Conservation (phyloP, 2,797 vertebrate genomes). For the Alfaro cultratus region DNA sequence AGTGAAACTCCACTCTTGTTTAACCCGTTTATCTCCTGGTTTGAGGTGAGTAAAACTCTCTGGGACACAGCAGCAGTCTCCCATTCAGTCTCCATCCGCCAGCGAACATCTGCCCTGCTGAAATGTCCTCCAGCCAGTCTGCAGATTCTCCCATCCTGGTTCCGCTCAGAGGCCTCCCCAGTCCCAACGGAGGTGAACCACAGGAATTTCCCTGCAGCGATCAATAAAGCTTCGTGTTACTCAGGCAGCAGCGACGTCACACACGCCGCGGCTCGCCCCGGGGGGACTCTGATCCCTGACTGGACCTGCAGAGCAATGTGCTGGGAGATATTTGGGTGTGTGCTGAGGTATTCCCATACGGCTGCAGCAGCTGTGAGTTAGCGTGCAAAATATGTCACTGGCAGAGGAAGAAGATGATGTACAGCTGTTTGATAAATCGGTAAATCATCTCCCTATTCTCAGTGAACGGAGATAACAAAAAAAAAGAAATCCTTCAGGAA, state of each 20-base stretch:
- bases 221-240: constrained; percentile 58
- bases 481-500: constrained; percentile 21
- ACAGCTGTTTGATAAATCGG: constrained; percentile 36
- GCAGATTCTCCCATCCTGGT: constrained; percentile 38
- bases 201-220: constrained; percentile 58
- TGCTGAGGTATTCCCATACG: constrained; percentile 18
- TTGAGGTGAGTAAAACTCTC: constrained; percentile 4
- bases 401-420: constrained; percentile 4
- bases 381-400: neutral
- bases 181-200: constrained; percentile 17
- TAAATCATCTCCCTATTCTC: constrained; percentile 15
- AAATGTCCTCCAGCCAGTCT: constrained; percentile 47
- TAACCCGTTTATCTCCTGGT: neutral
- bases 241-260: constrained; percentile 46
- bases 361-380: constrained; percentile 27
- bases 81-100: constrained; percentile 6
- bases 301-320: constrained; percentile 44
- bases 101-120: constrained; percentile 33
- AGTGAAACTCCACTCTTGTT: neutral
- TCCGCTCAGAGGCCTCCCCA: constrained; percentile 21
- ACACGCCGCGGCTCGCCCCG: constrained; percentile 9
- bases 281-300: constrained; percentile 29
- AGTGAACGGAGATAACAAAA: constrained; percentile 6
- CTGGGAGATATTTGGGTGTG: constrained; percentile 32
- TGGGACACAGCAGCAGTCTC: constrained; percentile 10